phyloP scores from a whole-genome alignment of 37 sponge, comb jelly and placozoan species.

The Aphrocallistes beatrix region DNA sequence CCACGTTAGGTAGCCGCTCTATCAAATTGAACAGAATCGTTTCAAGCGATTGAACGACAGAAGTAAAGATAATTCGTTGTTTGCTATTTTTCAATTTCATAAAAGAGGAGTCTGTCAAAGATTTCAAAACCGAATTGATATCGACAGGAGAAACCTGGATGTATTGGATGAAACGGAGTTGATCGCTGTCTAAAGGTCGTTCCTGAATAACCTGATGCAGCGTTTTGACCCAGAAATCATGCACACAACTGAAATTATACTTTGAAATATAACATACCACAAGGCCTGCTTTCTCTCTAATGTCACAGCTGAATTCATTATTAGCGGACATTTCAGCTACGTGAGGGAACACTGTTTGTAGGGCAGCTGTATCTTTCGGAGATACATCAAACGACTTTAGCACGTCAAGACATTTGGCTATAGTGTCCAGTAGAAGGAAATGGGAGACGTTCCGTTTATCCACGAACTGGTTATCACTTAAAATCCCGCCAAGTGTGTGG shows the following conservation, averaged over 20 bases:
- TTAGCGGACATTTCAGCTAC: background rate
- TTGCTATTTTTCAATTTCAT: background rate
- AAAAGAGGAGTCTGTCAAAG: background rate
- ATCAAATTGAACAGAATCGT: background rate
- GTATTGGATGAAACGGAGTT: background rate
- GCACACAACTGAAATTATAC: background rate
- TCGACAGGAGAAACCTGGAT: background rate
- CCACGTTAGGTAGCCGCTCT: background rate
- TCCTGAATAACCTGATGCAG: constrained; percentile 6
- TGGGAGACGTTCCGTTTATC: background rate
- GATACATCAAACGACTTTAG: background rate
- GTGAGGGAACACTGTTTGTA: background rate
- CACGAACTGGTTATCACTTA: background rate
- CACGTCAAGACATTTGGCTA: constrained; percentile 1
- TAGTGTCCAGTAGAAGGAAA: background rate
- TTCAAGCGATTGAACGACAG: background rate
- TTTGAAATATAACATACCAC: background rate
- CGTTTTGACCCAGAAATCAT: constrained; percentile 8
- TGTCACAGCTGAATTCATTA: background rate
- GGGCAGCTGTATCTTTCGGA: background rate
- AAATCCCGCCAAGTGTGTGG: background rate
- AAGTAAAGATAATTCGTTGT: background rate
- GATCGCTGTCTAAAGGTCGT: background rate
- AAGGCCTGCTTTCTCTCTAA: background rate
- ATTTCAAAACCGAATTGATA: background rate